phyloP scores from a whole-genome alignment of 2,888 invertebrate genomes.

The Neocrepidodera transversa region DNA sequence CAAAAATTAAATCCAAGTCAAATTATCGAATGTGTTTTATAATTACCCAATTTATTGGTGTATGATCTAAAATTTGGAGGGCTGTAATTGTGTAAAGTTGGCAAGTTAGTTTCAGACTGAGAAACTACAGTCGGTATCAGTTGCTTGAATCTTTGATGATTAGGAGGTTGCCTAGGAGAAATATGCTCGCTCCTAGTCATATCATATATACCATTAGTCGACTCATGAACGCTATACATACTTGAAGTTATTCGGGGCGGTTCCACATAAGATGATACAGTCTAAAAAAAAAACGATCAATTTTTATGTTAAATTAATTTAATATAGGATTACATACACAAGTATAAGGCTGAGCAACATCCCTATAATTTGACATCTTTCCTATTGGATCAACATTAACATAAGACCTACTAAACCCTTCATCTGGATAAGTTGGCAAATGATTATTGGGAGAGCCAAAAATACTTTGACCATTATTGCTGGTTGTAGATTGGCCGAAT shows the following conservation, averaged over 20 bases:
- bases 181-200: constrained; percentile 53
- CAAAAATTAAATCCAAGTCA: neutral
- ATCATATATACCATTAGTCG: constrained; percentile 49
- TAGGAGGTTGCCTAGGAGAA: constrained; percentile 37
- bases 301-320: constrained; percentile 2
- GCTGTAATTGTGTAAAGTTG: constrained; percentile 55
- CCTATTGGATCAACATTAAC: constrained; percentile 35
- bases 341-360: constrained; percentile 45
- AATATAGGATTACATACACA: constrained; percentile 44
- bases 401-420: constrained; percentile 39
- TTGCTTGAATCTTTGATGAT: constrained; percentile 48
- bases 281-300: constrained; percentile 32
- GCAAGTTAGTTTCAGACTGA: constrained; percentile 61
- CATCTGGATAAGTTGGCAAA: constrained; percentile 40
- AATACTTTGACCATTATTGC: constrained; percentile 29
- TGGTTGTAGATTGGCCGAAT: constrained; percentile 26
- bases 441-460: constrained; percentile 45
- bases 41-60: constrained; percentile 50
- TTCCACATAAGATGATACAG: constrained; percentile 63
- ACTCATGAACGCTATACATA: constrained; percentile 59
- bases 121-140: constrained; percentile 54
- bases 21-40: no score
- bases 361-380: constrained; percentile 43
- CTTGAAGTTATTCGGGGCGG: constrained; percentile 61
- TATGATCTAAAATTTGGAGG: constrained; percentile 56